Base-by-base conservation (phyloP, 2,888 invertebrate species). In the Lydus trimaculatus region DNA sequence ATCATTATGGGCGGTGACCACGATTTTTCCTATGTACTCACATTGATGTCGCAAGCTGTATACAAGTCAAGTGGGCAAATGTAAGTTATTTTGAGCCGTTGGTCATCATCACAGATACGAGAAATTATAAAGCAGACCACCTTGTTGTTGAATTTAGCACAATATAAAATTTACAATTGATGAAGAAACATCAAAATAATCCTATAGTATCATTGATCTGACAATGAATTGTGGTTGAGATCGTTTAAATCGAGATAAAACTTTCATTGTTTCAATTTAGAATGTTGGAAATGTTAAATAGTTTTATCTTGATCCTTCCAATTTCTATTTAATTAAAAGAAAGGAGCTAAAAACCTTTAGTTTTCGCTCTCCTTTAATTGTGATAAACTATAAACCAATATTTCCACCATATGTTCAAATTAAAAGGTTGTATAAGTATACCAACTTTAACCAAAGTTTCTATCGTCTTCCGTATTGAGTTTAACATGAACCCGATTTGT, bases 381-480 rank as follows among this genome's bases (percentile, higher is more conserved):
- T 6, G 20, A 3, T 2, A 52, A 23, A 52, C 25, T 52, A 52
- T 52, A 52, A 23, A 25, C 3, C 66, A 39, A 63, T 66, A 66
- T 61, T 65, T 69, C 60, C 25, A 33, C 20, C 66, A 61, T 69
- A 69, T 66, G 70, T 67, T 70, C 70, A 43, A 70, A 70, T 70
- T 70, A 70, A 70, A 70, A 70, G 67, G 64, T 70, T 69, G 17
- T 43, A 3, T 4, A 4, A 61, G n/a, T n/a, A n/a, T n/a, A 39
- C 61, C 36, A 52, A 52, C 52, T 52, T 25, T 13, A 52, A 8
- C 23, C 52, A 6, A 52, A 52, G 52, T 52, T 52, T 52, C 52
- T 52, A 52, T 52, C 52, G 25, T 52, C 52, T 52, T 25, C 52
- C 23, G 52, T 20, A 52, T 52, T 52, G 52, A 52, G 52, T 20